Conservation (phyloP, 2,797 vertebrate species). For the Sciurus vulgaris region DNA sequence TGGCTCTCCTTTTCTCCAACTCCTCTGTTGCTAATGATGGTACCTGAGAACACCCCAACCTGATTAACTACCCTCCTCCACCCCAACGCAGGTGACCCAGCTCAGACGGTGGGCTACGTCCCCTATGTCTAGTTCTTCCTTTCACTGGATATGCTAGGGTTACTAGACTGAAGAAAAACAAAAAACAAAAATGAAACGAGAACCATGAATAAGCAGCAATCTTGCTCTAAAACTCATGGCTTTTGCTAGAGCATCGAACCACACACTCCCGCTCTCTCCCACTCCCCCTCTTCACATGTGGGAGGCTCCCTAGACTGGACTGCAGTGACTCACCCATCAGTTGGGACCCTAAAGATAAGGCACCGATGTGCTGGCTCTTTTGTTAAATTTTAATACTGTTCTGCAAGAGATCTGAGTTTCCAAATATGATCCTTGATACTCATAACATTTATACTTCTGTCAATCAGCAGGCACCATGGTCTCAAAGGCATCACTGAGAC, state of each 20-base stretch:
- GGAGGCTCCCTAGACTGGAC: background rate
- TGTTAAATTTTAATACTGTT: background rate
- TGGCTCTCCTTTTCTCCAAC: background rate
- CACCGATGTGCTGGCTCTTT: background rate
- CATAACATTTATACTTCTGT: background rate
- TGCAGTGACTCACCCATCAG: background rate
- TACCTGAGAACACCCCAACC: background rate
- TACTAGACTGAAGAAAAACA: background rate
- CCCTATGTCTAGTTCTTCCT: background rate
- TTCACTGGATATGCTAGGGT: background rate
- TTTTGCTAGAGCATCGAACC: background rate
- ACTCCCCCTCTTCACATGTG: no score
- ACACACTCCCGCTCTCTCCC: no score
- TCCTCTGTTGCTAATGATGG: background rate
- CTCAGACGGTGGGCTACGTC: rapidly evolving
- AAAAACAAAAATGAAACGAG: background rate
- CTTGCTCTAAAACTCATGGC: background rate
- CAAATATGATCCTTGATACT: background rate
- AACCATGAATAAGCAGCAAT: background rate
- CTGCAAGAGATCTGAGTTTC: background rate
- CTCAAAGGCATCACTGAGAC: background rate
- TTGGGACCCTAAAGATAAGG: background rate
- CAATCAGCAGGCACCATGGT: background rate
- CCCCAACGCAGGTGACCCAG: background rate
- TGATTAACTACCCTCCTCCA: no score